Conservation (phyloP, 2,113 vertebrate species). For the Chinchilla lanigera region DNA sequence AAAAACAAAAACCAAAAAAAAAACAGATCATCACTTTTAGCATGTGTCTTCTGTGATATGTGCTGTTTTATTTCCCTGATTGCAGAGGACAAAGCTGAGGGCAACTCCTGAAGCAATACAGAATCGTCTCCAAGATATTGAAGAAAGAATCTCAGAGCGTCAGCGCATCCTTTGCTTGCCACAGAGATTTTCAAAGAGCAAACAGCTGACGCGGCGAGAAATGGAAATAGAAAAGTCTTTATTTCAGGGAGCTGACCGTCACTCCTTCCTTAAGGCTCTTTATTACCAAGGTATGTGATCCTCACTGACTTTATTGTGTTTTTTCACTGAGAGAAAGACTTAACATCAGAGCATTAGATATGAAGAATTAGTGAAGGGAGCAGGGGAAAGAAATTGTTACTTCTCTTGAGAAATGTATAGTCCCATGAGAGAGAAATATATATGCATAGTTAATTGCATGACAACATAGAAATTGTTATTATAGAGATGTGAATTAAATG, state of each 20-base stretch:
- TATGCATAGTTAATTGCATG: conserved; percentile 31
- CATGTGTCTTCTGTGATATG: not conserved
- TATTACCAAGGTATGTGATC: conserved; percentile 92
- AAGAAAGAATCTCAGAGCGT: conserved; percentile 92
- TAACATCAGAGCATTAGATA: conserved; percentile 46
- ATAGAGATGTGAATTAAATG: conserved; percentile 24
- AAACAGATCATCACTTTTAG: conserved; percentile 48
- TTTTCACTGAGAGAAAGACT: conserved; percentile 64
- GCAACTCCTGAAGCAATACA: conserved; percentile 90
- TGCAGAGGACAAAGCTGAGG: conserved; percentile 89
- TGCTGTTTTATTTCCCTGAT: conserved; percentile 57
- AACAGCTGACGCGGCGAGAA: conserved; percentile 92
- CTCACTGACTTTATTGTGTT: conserved; percentile 24
- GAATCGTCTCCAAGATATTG: conserved; percentile 92
- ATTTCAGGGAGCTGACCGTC: conserved; percentile 94
- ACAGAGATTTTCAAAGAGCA: conserved; percentile 94
- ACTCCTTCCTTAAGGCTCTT: conserved; percentile 92
- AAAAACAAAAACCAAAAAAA: no score
- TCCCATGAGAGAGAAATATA: conserved; percentile 9
- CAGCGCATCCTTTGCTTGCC: conserved; percentile 91
- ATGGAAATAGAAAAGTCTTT: conserved; percentile 97
- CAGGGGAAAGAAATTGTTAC: not conserved
- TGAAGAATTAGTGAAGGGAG: conserved; percentile 57
- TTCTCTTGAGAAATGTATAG: conserved; percentile 31
- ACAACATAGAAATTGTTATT: conserved; percentile 40